Base-by-base conservation (phyloP, 2,797 vertebrate species). In the Cyprinella venusta region DNA sequence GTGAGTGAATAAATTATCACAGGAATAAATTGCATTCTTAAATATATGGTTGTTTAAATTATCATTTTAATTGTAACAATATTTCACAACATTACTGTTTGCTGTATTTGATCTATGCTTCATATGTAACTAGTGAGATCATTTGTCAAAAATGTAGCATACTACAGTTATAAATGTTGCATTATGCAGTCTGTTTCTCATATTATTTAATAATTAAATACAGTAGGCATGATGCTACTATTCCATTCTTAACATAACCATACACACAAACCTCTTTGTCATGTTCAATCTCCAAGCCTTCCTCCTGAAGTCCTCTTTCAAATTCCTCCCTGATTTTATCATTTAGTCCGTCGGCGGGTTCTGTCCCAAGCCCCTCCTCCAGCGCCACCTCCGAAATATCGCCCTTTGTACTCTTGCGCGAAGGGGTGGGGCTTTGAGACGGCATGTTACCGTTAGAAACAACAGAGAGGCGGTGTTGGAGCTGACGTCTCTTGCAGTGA, bases 231-330 rank as follows among this genome's bases (percentile, higher is more conserved):
- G 36, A 10, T 9, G 50, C 24, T 24, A 48, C 0, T 19, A 54
- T 45, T 48, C 13, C 13, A 15, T 48, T 64, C 12, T 21, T 2
- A 72, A 63, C 19, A 72, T 45, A 45, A 74, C 48, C 65, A 71
- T 50, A 52, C 24, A 48, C 30, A 89, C 91, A 88, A 88, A 99
- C 98, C 96, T 98, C 96, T 76, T 93, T 91, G 52, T 99, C 97
- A 63, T 95, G 96, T 91, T 99, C 97, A 2, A 99, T 93, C 89
- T 98, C 95, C 69, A 99, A 92, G 33, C 98, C 98, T 0, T 96
- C 96, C 76, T 97, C 95, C 86, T 94, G 80, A 33, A 99, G 91
- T 52, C 94, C 96, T 0, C 6, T 90, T 80, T 99, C 98, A 10
- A 98, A 99, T 86, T 98, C 97, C 67, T 98, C 95, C 81, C 98